A percentile compares a stretch with the other conserved stretches of the same genome.
These are phyloP conservation scores for Pseudonaja textilis DNA, from an alignment of 2,113 vertebrate species.

Conservation along the genomic window DNA sequence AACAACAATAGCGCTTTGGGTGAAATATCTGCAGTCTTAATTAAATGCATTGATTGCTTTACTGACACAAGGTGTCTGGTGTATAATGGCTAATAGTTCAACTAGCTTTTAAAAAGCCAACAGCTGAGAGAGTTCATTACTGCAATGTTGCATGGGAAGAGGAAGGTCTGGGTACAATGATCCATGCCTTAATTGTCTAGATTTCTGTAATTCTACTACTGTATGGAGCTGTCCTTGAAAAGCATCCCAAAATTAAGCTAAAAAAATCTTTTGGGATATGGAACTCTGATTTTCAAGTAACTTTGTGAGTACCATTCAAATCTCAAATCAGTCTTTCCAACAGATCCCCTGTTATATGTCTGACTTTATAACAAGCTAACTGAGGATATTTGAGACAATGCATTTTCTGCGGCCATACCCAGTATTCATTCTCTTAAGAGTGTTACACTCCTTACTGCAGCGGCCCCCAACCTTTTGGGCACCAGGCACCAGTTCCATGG, in stretches of 20 bases:
- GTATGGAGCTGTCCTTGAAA: neutral
- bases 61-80: neutral
- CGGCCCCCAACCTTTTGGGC: neutral
- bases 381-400: neutral
- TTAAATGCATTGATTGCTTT: neutral
- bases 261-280: neutral
- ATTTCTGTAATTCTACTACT: neutral
- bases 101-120: neutral
- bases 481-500: neutral
- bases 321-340: neutral
- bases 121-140: neutral
- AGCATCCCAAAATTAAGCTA: neutral
- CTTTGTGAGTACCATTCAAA: neutral
- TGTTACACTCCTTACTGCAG: neutral
- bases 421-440: neutral
- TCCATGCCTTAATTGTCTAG: neutral
- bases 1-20: neutral
- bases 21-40: neutral
- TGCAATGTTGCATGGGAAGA: neutral
- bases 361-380: neutral
- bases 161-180: neutral
- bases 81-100: neutral
- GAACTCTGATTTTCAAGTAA: neutral
- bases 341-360: neutral
- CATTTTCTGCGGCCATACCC: neutral